Conservation (phyloP, 2,797 vertebrate genomes). For the Delichon dasypus region DNA sequence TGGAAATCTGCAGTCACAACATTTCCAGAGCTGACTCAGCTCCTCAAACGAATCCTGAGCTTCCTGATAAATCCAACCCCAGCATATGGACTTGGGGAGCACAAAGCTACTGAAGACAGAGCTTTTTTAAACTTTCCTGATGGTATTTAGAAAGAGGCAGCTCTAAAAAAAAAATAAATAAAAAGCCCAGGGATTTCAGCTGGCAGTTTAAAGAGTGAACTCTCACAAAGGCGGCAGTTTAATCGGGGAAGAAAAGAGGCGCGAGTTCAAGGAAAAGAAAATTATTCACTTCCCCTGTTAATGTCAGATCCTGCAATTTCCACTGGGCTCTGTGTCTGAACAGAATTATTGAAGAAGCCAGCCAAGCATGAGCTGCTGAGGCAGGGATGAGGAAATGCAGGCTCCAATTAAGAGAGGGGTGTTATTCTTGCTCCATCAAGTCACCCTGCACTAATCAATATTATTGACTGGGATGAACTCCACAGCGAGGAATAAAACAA, state of each 20-base stretch:
- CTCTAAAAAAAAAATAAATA: not conserved
- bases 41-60: rapidly evolving
- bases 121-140: not conserved
- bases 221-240: not conserved
- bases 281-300: constrained; percentile 10
- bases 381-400: constrained; percentile 12
- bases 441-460: constrained; percentile 82
- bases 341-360: constrained; percentile 78
- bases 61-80: not conserved
- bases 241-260: not conserved
- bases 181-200: not conserved
- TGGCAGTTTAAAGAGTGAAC: not conserved
- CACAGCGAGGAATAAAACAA: constrained; percentile 68
- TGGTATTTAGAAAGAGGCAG: not conserved
- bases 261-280: not conserved
- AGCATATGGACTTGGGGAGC: not conserved
- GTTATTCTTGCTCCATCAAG: constrained; percentile 78
- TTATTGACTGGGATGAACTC: constrained; percentile 77
- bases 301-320: not conserved
- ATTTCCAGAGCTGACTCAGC: not conserved
- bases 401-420: constrained; percentile 43
- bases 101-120: not conserved
- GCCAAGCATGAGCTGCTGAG: constrained; percentile 68
- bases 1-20: not conserved
- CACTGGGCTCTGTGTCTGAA: constrained; percentile 59